Conservation (phyloP, 2,113 vertebrate genomes). For the Craseonycteris thonglongyai region DNA sequence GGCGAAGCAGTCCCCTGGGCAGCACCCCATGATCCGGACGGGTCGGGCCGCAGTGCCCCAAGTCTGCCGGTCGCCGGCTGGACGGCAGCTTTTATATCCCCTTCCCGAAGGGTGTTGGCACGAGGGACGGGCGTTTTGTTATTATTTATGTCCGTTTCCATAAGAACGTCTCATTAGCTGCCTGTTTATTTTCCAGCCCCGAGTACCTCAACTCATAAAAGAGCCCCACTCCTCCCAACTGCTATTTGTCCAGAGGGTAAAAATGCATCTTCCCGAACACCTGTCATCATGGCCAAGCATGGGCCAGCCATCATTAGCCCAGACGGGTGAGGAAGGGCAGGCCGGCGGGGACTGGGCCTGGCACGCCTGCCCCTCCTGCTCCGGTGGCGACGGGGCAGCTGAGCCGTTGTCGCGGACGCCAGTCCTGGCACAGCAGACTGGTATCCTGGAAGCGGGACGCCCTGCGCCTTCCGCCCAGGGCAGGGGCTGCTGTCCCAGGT, state of each 20-base stretch:
- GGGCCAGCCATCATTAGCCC: conserved; percentile 29
- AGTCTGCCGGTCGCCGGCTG: neutral
- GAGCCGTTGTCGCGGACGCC: neutral
- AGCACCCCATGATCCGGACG: conserved; percentile 71
- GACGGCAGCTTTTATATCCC: conserved; percentile 66
- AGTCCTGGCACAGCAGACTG: neutral
- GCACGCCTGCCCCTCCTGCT: neutral
- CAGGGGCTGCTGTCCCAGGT: neutral
- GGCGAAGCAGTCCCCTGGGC: conserved; percentile 62
- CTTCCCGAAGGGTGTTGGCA: conserved; percentile 2
- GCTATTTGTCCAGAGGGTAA: conserved; percentile 68
- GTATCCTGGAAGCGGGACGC: accelerated
- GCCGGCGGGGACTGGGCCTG: neutral
- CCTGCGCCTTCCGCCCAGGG: too few species aligned
- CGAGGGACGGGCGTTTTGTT: conserved; percentile 52
- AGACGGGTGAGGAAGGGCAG: neutral
- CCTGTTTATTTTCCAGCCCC: conserved; percentile 61
- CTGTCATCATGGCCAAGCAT: conserved; percentile 39
- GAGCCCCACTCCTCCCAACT: conserved; percentile 45
- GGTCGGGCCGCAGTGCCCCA: conserved; percentile 43
- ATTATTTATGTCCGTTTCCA: conserved; percentile 60
- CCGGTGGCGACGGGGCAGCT: neutral
- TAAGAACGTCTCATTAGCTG: conserved; percentile 55
- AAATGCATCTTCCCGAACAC: conserved; percentile 44
- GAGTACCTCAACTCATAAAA: conserved; percentile 71